Evolutionary conservation across 2,113 vertebrate genomes (phyloP), one percentile per base, ranked within the genome.

Genomic region (Mormoops blainvillei): DNA sequence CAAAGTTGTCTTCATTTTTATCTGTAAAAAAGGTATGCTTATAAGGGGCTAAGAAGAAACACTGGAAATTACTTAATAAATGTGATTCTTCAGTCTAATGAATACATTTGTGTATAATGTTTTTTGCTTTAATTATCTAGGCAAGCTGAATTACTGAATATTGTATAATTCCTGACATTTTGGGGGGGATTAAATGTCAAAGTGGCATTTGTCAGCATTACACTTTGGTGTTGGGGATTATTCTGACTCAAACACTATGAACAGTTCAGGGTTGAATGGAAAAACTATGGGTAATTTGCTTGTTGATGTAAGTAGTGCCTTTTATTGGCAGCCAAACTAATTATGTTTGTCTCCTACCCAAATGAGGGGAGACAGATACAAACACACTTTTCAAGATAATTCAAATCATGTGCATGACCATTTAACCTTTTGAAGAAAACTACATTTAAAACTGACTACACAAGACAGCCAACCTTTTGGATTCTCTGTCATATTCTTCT

Each of bases 401-500:
- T 74, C 41, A 68, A 77, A 86, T 76, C 15, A 91, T 20, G 22
- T 77, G 24, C 4, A 71, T 50, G 88, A 67, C 4, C 52, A 87
- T 28, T 81, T 48, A 81, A 24, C 48, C 83, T 65, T 65, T 54
- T 81, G 31, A 81, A 54, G n/a, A 94, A 92, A 77, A 77, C 26
- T 41, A 48, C 20, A 87, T 77, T 92, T 87, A 61, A 89, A 65
- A 86, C 14, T 9, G 4, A 83, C 73, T 87, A 6, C 4, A n/a
- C 24, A 95, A 89, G 24, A 80, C 33, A 82, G 63, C 78, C 95
- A 95, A 99, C 99, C 99, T 99, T 98, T 99, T 99, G 20, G 99
- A 99, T 96, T 99, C 99, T 97, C 99, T 99, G 98, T 99, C 99
- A 94, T 98, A 99, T 92, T 99, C 99, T 77, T 99, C 99, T 78